These are phyloP conservation scores for cat (Felis catus) DNA, from an alignment of 2,113 vertebrate species.

Conservation along the genomic window F.catus_Fca126_mat1.0 CM031416.1:101791001-101791500, in stretches of 20 bases:
- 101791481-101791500: not conserved
- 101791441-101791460: not conserved
- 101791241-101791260: not conserved
- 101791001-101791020: not conserved
- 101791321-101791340: not conserved
- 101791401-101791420: not conserved
- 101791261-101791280: not conserved
- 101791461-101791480: not conserved
- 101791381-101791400: not conserved
- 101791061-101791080: conserved; percentile 31
- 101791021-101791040: not conserved
- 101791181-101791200: not conserved
- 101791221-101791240: not conserved
- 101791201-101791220: not conserved
- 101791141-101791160: not conserved
- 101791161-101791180: conserved; percentile 17
- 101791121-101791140: not conserved
- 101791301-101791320: not conserved
- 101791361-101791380: no score
- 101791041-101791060: conserved; percentile 48
- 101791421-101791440: not conserved
- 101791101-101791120: not conserved
- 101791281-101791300: not conserved
- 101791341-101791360: not conserved
- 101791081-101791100: not conserved